Base-by-base conservation (phyloP, 2,797 vertebrate genomes). In the Poecilia picta region DNA sequence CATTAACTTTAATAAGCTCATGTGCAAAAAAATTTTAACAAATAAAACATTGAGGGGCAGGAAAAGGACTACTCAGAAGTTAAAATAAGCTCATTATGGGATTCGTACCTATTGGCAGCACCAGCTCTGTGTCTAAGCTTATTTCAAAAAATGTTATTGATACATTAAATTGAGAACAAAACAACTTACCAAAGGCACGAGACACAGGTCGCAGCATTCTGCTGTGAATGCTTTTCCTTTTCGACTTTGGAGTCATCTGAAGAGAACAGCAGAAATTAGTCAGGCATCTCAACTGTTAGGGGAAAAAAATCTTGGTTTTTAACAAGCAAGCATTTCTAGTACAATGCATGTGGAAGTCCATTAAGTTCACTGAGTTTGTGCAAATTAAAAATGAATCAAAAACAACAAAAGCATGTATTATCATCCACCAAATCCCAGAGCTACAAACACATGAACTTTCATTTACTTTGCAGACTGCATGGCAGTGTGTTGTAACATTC, bases 201-300 rank as follows among this genome's bases (percentile, higher is more conserved):
- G 98, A 99, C 28, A 99, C 98, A 0, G 98, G 98, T n/a, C 98
- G 96, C 25, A 99, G 94, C 98, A 99, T 99, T 94, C 98, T 95
- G 91, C 97, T 99, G 85, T 99, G 98, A 92, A 99, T 99, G 84
- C 98, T 99, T 95, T 99, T 99, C 93, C 98, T 96, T 93, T 99
- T 99, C 81, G 98, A 97, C 93, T 98, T 99, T 46, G 98, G 98
- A 77, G 98, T 99, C 97, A 99, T 98, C 98, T 99, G 91, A 68
- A 87, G 13, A 84, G 28, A 88, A 6, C 74, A 77, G 1, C 81
- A 12, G 74, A 28, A 28, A 72, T 53, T 41, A 45, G 10, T 71
- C 59, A 31, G 28, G n/a, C 74, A 0, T 68, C 39, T 4, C 36
- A 74, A 70, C 2, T 57, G 23, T 20, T 25, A 3, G 23, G 39